phyloP scores from a whole-genome alignment of 2,888 invertebrate species.

The Sarcophaga rosellei region DNA sequence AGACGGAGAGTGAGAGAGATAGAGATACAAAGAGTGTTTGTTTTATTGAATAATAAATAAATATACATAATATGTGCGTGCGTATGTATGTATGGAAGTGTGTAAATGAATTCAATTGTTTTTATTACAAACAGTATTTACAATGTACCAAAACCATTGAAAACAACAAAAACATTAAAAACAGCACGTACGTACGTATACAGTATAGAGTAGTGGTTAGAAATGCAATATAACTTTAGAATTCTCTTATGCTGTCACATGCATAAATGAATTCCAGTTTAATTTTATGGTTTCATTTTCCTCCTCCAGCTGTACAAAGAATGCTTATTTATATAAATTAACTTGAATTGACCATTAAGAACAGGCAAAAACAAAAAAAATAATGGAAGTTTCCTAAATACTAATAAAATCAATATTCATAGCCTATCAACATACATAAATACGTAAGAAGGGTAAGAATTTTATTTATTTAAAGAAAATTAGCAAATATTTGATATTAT shows the following conservation, averaged over 20 bases:
- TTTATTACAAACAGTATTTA: slow-evolving; percentile 47
- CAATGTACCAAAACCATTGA: slow-evolving; percentile 46
- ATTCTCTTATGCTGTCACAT: slow-evolving; percentile 9
- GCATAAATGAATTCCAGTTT: slow-evolving; percentile 1
- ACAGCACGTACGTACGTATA: slow-evolving; percentile 8
- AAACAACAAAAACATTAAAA: slow-evolving; percentile 34
- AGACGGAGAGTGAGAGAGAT: too few relatives aligned
- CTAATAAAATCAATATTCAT: not conserved
- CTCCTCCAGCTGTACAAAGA: not conserved
- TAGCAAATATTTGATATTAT: too few relatives aligned
- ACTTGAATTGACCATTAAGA: slow-evolving; percentile 20
- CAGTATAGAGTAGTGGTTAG: not conserved
- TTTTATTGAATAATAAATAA: slow-evolving; percentile 18
- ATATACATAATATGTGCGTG: not conserved
- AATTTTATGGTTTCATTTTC: slow-evolving; percentile 39
- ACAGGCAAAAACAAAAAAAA: not conserved
- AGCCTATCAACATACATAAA: too few relatives aligned
- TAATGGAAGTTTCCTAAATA: slow-evolving; percentile 6
- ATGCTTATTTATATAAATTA: slow-evolving; percentile 27
- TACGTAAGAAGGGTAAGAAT: too few relatives aligned
- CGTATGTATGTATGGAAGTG: too few relatives aligned
- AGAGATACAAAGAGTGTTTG: not conserved
- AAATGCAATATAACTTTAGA: not conserved
- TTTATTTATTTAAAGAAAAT: not conserved
- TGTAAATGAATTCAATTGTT: slow-evolving; percentile 27